Evolutionary conservation across 2,113 vertebrate genomes (phyloP), one percentile per base, ranked within the genome.

Genomic region (Proterorhinus semilunaris): DNA sequence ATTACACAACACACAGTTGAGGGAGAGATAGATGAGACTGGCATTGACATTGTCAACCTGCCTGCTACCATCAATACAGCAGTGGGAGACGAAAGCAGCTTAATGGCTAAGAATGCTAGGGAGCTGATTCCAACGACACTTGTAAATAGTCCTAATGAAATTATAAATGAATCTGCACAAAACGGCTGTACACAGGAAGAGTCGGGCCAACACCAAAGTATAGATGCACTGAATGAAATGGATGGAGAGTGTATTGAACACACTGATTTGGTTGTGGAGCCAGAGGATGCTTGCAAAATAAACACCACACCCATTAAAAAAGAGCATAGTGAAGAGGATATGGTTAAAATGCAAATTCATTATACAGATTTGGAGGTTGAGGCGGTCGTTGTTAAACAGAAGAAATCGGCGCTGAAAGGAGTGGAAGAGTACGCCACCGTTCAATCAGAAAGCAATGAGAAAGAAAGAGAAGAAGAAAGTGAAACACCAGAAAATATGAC

Each of bases 311-410:
- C 3, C 9, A 10, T 11, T 11, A 16, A 10, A 55, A 12, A 45
- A 61, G 42, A 44, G 15, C 58, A 10, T 43, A 8, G 13, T 61
- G 58, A 27, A 55, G 9, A 17, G 27, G 4, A 43, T 42, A 15
- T 44, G 8, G 42, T 7, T 44, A 45, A n/a, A 21, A 9, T 36
- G 43, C 51, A 27, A n/a, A 59, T 6, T 8, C 58, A 5, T 54
- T 68, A 63, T 59, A 68, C 11, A 17, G 12, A 11, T 58, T 54
- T 64, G 59, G 62, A 73, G 17, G 17, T 27, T 53, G 69, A 45
- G 5, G 8, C 16, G 2, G 47, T n/a, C 54, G 15, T 62, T 59
- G 57, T n/a, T 13, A 50, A 3, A 64, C 27, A 16, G 59, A 50
- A 75, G 8, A 3, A 21, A n/a, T 5, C 7, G 2, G 55, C 52